Evolutionary conservation across 23 tunicate genomes (phyloP), one percentile per base, ranked within the genome.

Genomic region (Diplosoma virens): DNA sequence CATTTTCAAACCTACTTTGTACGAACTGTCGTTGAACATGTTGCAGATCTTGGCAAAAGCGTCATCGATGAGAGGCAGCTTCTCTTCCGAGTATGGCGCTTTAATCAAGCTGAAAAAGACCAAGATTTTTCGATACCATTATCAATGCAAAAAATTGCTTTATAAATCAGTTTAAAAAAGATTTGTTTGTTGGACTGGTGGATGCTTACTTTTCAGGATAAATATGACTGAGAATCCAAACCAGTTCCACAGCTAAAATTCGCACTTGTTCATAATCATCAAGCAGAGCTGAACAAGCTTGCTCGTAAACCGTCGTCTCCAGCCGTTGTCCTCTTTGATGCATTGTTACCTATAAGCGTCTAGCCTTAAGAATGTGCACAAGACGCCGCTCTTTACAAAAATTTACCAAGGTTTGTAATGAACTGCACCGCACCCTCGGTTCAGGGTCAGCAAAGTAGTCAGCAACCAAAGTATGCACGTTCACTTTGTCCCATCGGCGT

Each of bases 21-120:
- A 84, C 1, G 97, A 90, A 53, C 90, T 84, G 77, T 94, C 98
- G 60, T 94, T 94, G 26, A 94, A 80, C 82, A 87, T 32, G 73
- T 87, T 93, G 66, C 98, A 94, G 50, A 87, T 77, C 34, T 82
- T 79, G 9, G 90, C 94, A 64, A 94, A 94, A 5, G 98, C 94
- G 59, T 94, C 98, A 27, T 94, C 98, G 4, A 94, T 85, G 0
- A 94, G 67, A 6, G 96, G 85, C 25, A 94, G 61, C 41, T 82
- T 78, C 41, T 94, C 98, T 58, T 94, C 86, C 28, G 82, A 72
- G 28, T 25, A 76, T 1, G 90, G 80, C 28, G 88, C 89, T 48
- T 72, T 60, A 5, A 90, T 67, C 22, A 36, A 20, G 48, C 89
- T 90, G 71, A 27, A 68, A 53, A 0, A 47, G 27, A 37, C 59